Base-by-base conservation (phyloP, 2,113 vertebrate species). In the Tretioscincus oriximinensis region DNA sequence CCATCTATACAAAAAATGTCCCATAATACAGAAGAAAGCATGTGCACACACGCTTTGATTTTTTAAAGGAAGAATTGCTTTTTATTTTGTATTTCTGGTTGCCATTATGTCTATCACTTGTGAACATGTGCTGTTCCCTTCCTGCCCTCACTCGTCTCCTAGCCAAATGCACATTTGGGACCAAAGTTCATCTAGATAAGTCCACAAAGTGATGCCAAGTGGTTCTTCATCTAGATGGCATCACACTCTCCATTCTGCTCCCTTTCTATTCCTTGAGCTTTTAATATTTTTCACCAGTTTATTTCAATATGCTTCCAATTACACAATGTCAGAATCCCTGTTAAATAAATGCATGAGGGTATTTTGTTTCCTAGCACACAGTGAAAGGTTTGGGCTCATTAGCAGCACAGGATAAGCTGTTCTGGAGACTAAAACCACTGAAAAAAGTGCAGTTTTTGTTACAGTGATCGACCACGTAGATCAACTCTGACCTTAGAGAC, bases 271-370 rank as follows among this genome's bases (percentile, higher is more conserved):
- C 75, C 74, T 87, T 68, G 73, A 80, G 69, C 61, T n/a, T 58
- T 87, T 83, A 80, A 60, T 81, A 69, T 86, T 88, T 69, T 77
- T 87, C 73, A 78, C 72, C 76, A 85, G 85, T 24, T 83, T 80
- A 58, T 85, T 85, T 77, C 20, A 3, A 61, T 84, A 67, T 1
- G 29, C 76, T 68, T 78, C 79, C 86, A 75, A 2, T 81, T 83
- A 45, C 49, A 26, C 76, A 35, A 73, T 87, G 88, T 76, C 81
- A 86, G 84, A 92, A 84, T 75, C 88, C 75, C 45, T 89, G 76
- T 78, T 90, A 90, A 87, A 80, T 87, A 84, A 90, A 82, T 82
- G 79, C 72, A 81, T 70, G 60, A 88, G 81, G 70, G 35, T 73
- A 66, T 2, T 78, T 64, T 84, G 54, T 49, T 91, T 91, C 31